These are phyloP conservation scores for Takifugu flavidus DNA, from an alignment of 2,113 vertebrate genomes.

Conservation along the genomic window DNA sequence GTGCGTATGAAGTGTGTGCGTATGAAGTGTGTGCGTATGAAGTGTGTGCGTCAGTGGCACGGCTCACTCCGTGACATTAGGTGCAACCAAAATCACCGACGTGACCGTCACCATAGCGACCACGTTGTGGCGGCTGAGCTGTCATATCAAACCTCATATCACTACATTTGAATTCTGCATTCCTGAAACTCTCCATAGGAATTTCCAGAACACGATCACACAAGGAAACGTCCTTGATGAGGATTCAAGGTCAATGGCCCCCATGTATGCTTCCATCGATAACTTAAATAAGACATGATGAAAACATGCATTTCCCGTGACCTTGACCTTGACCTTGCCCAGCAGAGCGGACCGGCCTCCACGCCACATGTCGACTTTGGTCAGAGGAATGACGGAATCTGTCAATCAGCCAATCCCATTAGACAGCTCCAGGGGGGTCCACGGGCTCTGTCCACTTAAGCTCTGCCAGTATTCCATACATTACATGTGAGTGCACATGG, in stretches of 20 bases:
- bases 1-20: no score
- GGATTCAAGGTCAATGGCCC: constrained; percentile 48
- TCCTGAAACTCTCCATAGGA: no score
- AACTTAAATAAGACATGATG: constrained; percentile 50
- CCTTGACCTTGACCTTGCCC: constrained; percentile 43
- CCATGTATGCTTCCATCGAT: constrained; percentile 43
- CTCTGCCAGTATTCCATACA: constrained; percentile 25
- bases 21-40: no score
- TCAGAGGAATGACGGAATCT: constrained; percentile 35
- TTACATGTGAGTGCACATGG: constrained; percentile 15
- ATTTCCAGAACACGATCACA: constrained; percentile 9
- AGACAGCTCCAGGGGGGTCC: constrained; percentile 47
- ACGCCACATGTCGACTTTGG: constrained; percentile 15
- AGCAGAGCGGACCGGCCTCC: constrained; percentile 15
- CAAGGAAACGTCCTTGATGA: constrained; percentile 51
- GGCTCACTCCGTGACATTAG: no score
- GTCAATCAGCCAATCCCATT: constrained; percentile 63
- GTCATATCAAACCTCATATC: no score
- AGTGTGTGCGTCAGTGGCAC: no score
- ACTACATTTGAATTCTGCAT: no score
- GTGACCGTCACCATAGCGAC: no score
- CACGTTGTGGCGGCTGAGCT: no score
- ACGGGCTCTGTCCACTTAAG: constrained; percentile 51
- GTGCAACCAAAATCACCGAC: no score
- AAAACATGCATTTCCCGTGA: no score